Conservation (phyloP, 2,113 vertebrate species). For the Oncorhynchus tshawytscha region DNA sequence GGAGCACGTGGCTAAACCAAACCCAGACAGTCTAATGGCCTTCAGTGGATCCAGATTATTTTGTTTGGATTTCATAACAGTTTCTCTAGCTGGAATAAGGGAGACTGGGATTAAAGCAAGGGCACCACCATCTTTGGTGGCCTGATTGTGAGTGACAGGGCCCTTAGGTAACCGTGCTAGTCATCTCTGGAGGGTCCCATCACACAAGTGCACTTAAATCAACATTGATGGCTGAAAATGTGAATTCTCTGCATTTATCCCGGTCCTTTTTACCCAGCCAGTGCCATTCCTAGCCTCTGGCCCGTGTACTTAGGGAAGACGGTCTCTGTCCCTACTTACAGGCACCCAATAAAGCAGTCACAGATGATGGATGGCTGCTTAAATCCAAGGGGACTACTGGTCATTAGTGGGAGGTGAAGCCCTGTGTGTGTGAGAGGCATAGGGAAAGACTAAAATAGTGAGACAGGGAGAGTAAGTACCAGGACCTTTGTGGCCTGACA, state of each 20-base stretch:
- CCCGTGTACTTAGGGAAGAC: neutral
- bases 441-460: constrained; percentile 4
- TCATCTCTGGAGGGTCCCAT: constrained; percentile 12
- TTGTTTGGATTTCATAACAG: no score
- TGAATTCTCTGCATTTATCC: neutral
- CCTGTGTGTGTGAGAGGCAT: constrained; percentile 4
- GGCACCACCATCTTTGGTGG: neutral
- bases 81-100: no score
- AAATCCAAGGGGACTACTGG: constrained; percentile 50
- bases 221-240: neutral
- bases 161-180: constrained; percentile 11
- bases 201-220: constrained; percentile 3
- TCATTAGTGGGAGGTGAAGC: constrained; percentile 52
- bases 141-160: constrained; percentile 13
- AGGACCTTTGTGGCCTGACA: constrained; percentile 37
- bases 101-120: no score
- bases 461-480: constrained; percentile 6
- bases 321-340: constrained; percentile 20
- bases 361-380: constrained; percentile 49
- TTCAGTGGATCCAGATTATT: neutral
- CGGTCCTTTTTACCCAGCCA: neutral
- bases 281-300: neutral
- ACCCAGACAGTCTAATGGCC: neutral
- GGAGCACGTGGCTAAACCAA: neutral
- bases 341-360: neutral